phyloP scores from a whole-genome alignment of 2,113 vertebrate genomes.

The Zeus faber region DNA sequence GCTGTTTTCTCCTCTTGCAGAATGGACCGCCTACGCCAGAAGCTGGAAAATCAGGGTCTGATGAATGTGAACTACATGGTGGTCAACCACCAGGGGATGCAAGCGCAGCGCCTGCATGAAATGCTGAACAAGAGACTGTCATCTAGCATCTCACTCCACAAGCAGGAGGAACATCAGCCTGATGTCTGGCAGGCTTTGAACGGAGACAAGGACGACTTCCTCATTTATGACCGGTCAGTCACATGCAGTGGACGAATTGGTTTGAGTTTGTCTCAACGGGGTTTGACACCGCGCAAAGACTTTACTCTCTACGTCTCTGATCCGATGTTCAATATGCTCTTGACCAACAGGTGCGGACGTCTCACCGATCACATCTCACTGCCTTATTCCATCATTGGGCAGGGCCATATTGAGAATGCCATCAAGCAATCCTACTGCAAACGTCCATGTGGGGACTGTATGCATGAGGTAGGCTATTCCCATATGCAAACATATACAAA shows the following conservation, averaged over 20 bases:
- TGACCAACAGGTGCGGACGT: slow-evolving; percentile 82
- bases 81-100: slow-evolving; percentile 82
- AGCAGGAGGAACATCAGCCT: slow-evolving; percentile 75
- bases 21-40: slow-evolving; percentile 83
- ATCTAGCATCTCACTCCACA: slow-evolving; percentile 81
- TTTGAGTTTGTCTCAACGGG: too few relatives aligned
- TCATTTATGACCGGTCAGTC: slow-evolving; percentile 93
- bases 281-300: too few relatives aligned
- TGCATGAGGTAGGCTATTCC: slow-evolving; percentile 70
- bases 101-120: slow-evolving; percentile 70
- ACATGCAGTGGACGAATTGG: background rate
- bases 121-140: slow-evolving; percentile 75
- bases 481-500: background rate
- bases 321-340: too few relatives aligned
- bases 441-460: slow-evolving; percentile 83
- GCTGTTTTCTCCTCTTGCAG: slow-evolving; percentile 59
- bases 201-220: slow-evolving; percentile 88
- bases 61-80: slow-evolving; percentile 82
- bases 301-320: too few relatives aligned
- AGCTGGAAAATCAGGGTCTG: slow-evolving; percentile 80
- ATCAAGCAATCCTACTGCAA: slow-evolving; percentile 87
- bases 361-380: slow-evolving; percentile 84
- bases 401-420: slow-evolving; percentile 80
- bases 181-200: slow-evolving; percentile 86
- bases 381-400: slow-evolving; percentile 82